These are phyloP conservation scores for Helicoverpa assulta DNA, from an alignment of 2,888 invertebrate genomes.

Conservation along the genomic window DNA sequence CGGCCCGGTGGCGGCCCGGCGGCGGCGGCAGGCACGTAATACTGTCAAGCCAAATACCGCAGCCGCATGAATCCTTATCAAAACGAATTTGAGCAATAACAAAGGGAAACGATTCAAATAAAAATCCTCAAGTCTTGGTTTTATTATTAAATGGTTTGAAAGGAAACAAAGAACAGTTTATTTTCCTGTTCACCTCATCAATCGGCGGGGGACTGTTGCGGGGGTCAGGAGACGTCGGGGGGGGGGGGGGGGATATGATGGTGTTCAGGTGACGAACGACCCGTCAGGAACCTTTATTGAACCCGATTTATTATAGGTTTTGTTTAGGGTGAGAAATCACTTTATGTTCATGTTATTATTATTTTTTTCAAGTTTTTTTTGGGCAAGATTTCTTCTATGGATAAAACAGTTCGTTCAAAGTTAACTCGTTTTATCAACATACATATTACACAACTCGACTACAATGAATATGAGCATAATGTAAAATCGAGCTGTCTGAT, in stretches of 20 bases:
- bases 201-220: constrained; percentile 1
- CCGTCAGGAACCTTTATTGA: constrained; percentile 41
- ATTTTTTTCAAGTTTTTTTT: background rate
- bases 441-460: background rate
- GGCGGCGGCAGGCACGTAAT: background rate
- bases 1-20: too few species aligned
- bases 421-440: background rate
- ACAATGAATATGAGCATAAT: background rate
- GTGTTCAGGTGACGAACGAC: constrained; percentile 53
- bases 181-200: constrained; percentile 53
- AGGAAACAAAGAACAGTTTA: constrained; percentile 47
- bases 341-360: constrained; percentile 2
- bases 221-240: background rate
- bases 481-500: background rate
- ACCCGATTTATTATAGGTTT: constrained; percentile 33
- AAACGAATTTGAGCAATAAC: constrained; percentile 11
- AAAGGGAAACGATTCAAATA: constrained; percentile 22
- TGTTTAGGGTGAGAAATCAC: constrained; percentile 25
- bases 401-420: too few species aligned
- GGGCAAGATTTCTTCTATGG: background rate
- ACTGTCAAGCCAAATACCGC: background rate
- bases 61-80: constrained; percentile 3
- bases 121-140: constrained; percentile 18
- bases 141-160: constrained; percentile 44
- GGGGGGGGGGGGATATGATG: constrained; percentile 34